Conservation (phyloP, 2,888 invertebrate species). For the Drosophila seclusa region DNA sequence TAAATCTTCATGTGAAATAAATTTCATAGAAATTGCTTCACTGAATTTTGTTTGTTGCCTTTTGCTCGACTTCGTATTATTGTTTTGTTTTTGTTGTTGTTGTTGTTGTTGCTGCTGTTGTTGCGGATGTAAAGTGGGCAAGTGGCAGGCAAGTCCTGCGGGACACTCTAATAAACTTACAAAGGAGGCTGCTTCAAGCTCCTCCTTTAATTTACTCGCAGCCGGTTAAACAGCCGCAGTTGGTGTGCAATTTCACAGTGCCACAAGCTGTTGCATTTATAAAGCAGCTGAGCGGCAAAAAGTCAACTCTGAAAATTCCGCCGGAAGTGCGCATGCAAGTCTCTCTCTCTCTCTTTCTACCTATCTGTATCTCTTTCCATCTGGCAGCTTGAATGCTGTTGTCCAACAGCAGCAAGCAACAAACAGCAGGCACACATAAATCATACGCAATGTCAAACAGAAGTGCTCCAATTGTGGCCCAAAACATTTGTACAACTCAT, state of each 20-base stretch:
- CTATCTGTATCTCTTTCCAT: not conserved
- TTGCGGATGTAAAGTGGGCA: constrained; percentile 71
- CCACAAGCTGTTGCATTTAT: constrained; percentile 72
- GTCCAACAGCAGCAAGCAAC: constrained; percentile 15
- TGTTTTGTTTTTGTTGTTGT: constrained; percentile 26
- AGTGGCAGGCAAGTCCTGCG: constrained; percentile 68
- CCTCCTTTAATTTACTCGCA: constrained; percentile 9
- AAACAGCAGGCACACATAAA: constrained; percentile 74
- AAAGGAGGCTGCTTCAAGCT: constrained; percentile 31
- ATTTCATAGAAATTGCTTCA: constrained; percentile 85
- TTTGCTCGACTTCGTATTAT: constrained; percentile 66
- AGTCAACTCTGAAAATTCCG: constrained; percentile 74
- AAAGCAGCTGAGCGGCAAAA: constrained; percentile 62
- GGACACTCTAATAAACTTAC: constrained; percentile 73
- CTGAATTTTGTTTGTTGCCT: constrained; percentile 82
- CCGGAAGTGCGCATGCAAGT: constrained; percentile 70
- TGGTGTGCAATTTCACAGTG: constrained; percentile 45
- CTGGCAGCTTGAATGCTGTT: not conserved
- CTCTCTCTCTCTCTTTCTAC: constrained; percentile 16
- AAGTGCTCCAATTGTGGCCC: constrained; percentile 83
- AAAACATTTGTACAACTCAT: constrained; percentile 82
- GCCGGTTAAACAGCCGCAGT: constrained; percentile 36
- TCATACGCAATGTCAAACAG: constrained; percentile 83
- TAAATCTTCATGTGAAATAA: constrained; percentile 85
- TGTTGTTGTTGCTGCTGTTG: constrained; percentile 36